Percentiles rank a stretch among this genome's conserved stretches.
These are phyloP conservation scores for Paedocypris sp. DNA, from an alignment of 2,113 vertebrate genomes.

Conservation along the genomic window DNA sequence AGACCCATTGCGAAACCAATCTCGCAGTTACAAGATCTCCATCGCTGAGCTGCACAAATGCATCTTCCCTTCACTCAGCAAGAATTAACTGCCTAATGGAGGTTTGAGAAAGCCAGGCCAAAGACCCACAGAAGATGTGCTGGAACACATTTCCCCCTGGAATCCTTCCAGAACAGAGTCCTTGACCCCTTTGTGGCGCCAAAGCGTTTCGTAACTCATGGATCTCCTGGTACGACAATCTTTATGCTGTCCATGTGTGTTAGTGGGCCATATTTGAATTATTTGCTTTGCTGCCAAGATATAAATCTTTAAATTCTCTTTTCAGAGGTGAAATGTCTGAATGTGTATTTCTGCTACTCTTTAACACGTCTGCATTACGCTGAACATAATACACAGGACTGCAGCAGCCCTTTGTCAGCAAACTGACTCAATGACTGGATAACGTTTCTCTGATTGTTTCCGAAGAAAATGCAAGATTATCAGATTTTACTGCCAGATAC, in stretches of 20 bases:
- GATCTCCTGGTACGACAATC: too few relatives aligned
- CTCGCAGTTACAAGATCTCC: constrained; percentile 33
- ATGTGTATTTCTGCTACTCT: too few relatives aligned
- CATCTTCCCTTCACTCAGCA: constrained; percentile 26
- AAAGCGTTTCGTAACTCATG: constrained; percentile 53
- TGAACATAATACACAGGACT: constrained; percentile 37
- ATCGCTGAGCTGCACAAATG: constrained; percentile 17
- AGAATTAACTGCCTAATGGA: background rate
- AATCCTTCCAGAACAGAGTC: constrained; percentile 34
- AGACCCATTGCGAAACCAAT: constrained; percentile 70
- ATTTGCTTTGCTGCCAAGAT: too few relatives aligned
- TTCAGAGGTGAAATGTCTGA: too few relatives aligned
- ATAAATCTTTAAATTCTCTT: too few relatives aligned
- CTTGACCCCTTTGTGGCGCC: constrained; percentile 53
- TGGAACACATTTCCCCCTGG: background rate
- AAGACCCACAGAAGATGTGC: background rate
- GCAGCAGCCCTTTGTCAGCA: constrained; percentile 29
- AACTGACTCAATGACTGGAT: constrained; percentile 24
- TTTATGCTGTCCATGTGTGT: too few relatives aligned
- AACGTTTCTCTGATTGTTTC: background rate
- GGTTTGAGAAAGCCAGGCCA: background rate
- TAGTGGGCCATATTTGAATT: too few relatives aligned
- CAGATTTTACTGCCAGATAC: too few relatives aligned
- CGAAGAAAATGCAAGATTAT: background rate
- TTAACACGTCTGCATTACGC: constrained; percentile 31